phyloP scores from a whole-genome alignment of 2,797 vertebrate species.

The Sebastolobus alascanus region DNA sequence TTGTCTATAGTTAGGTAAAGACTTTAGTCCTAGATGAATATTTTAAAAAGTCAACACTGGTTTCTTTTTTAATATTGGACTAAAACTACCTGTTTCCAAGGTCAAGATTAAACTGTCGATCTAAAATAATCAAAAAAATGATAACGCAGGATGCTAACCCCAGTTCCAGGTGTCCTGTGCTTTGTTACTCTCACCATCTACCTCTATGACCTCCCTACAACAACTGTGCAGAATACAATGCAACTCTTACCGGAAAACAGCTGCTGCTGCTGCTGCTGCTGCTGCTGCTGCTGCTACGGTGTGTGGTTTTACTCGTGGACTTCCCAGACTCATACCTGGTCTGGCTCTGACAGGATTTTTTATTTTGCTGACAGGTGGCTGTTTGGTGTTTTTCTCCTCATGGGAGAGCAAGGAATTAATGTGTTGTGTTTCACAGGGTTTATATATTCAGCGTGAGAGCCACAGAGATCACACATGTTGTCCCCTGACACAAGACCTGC shows the following conservation, averaged over 20 bases:
- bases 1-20: background rate
- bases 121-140: background rate
- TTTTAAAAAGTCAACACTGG: too few species aligned
- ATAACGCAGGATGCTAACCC: background rate
- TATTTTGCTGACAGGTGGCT: slow-evolving; percentile 37
- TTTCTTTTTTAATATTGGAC: background rate
- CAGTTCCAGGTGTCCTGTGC: background rate
- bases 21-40: background rate
- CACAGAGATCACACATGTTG: slow-evolving; percentile 31
- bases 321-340: slow-evolving; percentile 19
- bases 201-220: background rate
- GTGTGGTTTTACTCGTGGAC: slow-evolving; percentile 2
- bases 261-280: background rate
- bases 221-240: background rate
- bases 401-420: slow-evolving; percentile 27
- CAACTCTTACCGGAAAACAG: background rate
- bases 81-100: background rate
- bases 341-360: slow-evolving; percentile 9
- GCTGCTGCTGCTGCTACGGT: background rate
- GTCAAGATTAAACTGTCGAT: background rate
- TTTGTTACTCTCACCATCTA: background rate
- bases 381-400: slow-evolving; percentile 34
- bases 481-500: slow-evolving; percentile 20
- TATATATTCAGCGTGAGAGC: slow-evolving; percentile 28
- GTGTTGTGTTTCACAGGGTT: slow-evolving; percentile 23